Percentiles rank a stretch among this genome's conserved stretches.
phyloP scores from a whole-genome alignment of 2,888 invertebrate species.

The Pandemis cinnamomeana region DNA sequence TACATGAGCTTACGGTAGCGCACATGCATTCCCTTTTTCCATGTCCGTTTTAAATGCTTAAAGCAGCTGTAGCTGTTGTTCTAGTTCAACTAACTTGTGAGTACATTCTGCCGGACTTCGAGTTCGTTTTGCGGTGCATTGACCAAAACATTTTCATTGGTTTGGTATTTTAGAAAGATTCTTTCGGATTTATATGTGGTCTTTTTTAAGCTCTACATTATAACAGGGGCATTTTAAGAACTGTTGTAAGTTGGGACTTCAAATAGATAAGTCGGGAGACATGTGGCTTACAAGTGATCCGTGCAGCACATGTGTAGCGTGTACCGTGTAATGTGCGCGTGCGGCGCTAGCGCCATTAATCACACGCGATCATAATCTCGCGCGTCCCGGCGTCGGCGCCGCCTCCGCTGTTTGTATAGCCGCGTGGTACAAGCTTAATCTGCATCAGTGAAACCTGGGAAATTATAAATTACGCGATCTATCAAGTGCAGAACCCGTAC shows the following conservation, averaged over 20 bases:
- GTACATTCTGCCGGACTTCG: neutral
- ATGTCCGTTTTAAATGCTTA: constrained; percentile 33
- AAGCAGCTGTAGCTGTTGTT: constrained; percentile 37
- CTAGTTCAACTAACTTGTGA: constrained; percentile 18
- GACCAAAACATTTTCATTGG: neutral
- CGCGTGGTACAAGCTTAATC: constrained; percentile 69
- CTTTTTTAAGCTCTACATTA: neutral
- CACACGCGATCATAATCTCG: constrained; percentile 78
- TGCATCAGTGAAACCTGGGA: neutral
- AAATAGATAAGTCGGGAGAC: constrained; percentile 37
- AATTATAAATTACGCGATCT: neutral
- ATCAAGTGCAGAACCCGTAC: too few species aligned
- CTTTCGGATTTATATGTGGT: neutral
- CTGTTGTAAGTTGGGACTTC: constrained; percentile 21
- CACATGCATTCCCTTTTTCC: constrained; percentile 44
- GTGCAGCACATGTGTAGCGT: constrained; percentile 41
- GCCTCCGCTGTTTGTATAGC: constrained; percentile 75
- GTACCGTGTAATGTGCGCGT: constrained; percentile 48
- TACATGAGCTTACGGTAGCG: constrained; percentile 44
- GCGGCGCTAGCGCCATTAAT: constrained; percentile 75
- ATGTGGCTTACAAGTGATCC: constrained; percentile 43
- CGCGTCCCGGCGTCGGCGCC: constrained; percentile 65
- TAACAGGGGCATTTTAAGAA: neutral
- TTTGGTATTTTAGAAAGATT: neutral
- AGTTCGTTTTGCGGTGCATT: constrained; percentile 4